Percentiles rank a stretch among this genome's conserved stretches.
phyloP scores from a whole-genome alignment of 2,888 invertebrate genomes.

The Mythimna vitellina region DNA sequence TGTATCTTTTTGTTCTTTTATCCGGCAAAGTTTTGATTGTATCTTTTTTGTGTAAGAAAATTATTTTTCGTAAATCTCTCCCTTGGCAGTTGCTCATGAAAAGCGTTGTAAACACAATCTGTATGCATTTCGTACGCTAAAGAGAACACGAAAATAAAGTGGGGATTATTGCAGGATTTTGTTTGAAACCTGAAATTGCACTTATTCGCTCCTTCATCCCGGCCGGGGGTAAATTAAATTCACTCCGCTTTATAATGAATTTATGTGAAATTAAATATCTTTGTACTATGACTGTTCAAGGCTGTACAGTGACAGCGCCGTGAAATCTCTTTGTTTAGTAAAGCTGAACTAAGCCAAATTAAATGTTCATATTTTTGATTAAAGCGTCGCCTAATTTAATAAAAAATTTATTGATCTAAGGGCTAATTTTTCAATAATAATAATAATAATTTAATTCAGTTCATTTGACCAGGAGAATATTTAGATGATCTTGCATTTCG shows the following conservation, averaged over 20 bases:
- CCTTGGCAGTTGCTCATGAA: slow-evolving; percentile 34
- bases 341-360: slow-evolving; percentile 26
- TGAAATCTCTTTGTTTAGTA: slow-evolving; percentile 30
- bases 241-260: slow-evolving; percentile 49
- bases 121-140: slow-evolving; percentile 53
- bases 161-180: slow-evolving; percentile 68
- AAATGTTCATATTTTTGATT: slow-evolving; percentile 23
- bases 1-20: slow-evolving; percentile 43
- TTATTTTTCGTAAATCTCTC: slow-evolving; percentile 34
- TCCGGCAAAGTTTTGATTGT: slow-evolving; percentile 40
- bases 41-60: slow-evolving; percentile 39
- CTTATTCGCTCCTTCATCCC: slow-evolving; percentile 57
- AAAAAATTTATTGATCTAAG: no score
- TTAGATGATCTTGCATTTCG: no score
- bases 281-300: slow-evolving; percentile 27
- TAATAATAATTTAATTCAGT: no score
- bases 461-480: no score
- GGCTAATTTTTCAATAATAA: no score
- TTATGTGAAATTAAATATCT: slow-evolving; percentile 53
- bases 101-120: slow-evolving; percentile 49
- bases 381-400: not conserved
- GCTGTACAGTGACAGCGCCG: slow-evolving; percentile 10
- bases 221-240: slow-evolving; percentile 57
- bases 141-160: slow-evolving; percentile 63
- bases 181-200: slow-evolving; percentile 67